phyloP scores from a whole-genome alignment of 2,888 invertebrate species.

The Exocentrus adspersus region DNA sequence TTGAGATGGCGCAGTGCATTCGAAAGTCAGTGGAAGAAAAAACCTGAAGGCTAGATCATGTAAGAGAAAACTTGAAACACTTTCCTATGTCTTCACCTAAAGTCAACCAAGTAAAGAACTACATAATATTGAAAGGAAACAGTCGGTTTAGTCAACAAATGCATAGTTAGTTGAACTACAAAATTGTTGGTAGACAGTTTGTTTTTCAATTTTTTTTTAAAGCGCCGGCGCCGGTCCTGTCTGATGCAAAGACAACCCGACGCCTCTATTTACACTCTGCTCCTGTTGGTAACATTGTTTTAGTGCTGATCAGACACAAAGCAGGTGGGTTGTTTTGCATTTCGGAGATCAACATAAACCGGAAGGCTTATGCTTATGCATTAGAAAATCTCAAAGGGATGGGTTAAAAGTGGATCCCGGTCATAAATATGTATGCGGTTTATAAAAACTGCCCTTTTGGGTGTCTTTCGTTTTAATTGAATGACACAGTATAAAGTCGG shows the following conservation, averaged over 20 bases:
- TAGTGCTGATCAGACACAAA: constrained; percentile 19
- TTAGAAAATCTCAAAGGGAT: constrained; percentile 17
- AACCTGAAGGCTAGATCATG: too few species aligned
- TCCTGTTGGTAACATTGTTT: constrained; percentile 12
- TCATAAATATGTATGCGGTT: constrained; percentile 14
- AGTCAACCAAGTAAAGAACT: too few species aligned
- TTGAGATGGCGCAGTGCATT: too few species aligned
- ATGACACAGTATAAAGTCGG: not conserved
- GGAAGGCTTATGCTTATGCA: constrained; percentile 29
- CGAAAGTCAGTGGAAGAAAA: too few species aligned
- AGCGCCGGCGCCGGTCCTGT: not conserved
- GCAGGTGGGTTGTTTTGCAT: constrained; percentile 13
- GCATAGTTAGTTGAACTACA: too few species aligned
- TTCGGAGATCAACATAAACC: constrained; percentile 17
- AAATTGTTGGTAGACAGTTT: too few species aligned
- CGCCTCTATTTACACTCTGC: constrained; percentile 15
- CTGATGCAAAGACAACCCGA: constrained; percentile 12
- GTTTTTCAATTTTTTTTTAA: too few species aligned
- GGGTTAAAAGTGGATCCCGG: not conserved
- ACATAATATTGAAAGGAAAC: too few species aligned
- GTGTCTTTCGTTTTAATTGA: constrained; percentile 4
- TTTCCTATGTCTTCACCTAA: too few species aligned
- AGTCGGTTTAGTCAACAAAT: too few species aligned
- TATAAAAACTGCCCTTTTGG: constrained; percentile 12
- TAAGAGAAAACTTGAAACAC: too few species aligned